A percentile compares a stretch with the other conserved stretches of the same genome.
Conservation (phyloP, 30 jellyfish, hydroid and myxozoan genomes). For the Cassiopea xamachana region DNA sequence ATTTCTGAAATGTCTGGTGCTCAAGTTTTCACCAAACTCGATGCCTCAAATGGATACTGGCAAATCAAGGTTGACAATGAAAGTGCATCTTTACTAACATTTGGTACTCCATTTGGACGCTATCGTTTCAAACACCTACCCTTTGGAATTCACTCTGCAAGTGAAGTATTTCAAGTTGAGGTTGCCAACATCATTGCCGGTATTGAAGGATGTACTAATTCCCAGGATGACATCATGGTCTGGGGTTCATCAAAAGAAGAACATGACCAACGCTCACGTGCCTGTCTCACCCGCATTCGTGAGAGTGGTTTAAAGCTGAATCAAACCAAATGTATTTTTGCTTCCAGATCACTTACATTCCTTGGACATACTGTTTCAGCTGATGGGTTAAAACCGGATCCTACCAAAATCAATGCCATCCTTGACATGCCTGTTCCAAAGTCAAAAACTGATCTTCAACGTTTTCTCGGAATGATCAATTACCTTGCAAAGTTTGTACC, state of each 20-base stretch:
- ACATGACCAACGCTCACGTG: not conserved
- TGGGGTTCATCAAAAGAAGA: constrained; percentile 30
- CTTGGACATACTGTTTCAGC: constrained; percentile 49
- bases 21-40: constrained; percentile 22
- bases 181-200: constrained; percentile 3
- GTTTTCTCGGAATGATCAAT: constrained; percentile 28
- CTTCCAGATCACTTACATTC: constrained; percentile 40
- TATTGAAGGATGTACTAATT: not conserved
- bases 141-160: constrained; percentile 35
- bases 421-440: constrained; percentile 2
- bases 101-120: constrained; percentile 38
- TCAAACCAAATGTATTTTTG: constrained; percentile 1
- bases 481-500: constrained; percentile 21
- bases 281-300: not conserved
- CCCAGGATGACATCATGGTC: constrained; percentile 38
- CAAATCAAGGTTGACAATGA: constrained; percentile 16
- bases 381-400: constrained; percentile 64
- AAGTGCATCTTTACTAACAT: constrained; percentile 34
- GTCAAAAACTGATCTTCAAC: not conserved
- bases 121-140: constrained; percentile 9
- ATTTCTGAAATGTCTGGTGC: constrained; percentile 19
- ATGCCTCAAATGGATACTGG: constrained; percentile 25
- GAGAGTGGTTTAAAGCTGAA: constrained; percentile 30
- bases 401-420: constrained; percentile 41
- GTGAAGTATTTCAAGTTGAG: constrained; percentile 36